Percentiles rank a stretch among this genome's conserved stretches.
These are phyloP conservation scores for Microtus montanus DNA, from an alignment of 2,113 vertebrate species.

Conservation along the genomic window DNA sequence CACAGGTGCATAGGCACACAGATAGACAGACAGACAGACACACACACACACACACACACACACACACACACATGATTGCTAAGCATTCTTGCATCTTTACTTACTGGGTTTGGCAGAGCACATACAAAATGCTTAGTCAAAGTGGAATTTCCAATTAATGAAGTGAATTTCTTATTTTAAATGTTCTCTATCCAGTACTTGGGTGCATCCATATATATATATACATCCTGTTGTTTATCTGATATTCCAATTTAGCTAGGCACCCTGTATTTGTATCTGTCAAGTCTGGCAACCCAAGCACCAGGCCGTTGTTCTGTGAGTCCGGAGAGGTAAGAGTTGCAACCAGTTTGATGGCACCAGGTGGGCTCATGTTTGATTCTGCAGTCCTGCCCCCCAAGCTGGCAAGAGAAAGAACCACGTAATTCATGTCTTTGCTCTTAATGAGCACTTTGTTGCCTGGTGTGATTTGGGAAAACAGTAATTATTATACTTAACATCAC, in stretches of 20 bases:
- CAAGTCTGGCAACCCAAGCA: background rate
- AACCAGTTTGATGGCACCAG: background rate
- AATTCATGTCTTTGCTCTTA: constrained; percentile 27
- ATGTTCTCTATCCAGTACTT: background rate
- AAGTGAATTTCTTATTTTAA: background rate
- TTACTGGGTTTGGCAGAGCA: background rate
- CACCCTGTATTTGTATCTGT: background rate
- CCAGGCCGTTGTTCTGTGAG: background rate
- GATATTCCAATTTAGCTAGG: background rate
- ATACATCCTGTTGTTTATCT: background rate
- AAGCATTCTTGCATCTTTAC: background rate
- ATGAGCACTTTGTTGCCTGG: constrained; percentile 38
- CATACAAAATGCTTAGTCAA: background rate
- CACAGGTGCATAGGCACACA: background rate
- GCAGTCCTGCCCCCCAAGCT: background rate
- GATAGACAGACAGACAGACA: background rate
- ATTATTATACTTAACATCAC: constrained; percentile 55
- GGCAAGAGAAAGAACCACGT: background rate
- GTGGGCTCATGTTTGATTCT: background rate
- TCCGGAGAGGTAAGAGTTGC: background rate
- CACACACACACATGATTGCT: background rate
- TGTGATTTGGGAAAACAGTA: constrained; percentile 61
- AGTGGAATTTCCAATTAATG: constrained; percentile 2
- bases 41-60: background rate
- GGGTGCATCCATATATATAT: background rate